Base-by-base conservation (phyloP, 2,113 vertebrate species). In the Pao palembangensis region DNA sequence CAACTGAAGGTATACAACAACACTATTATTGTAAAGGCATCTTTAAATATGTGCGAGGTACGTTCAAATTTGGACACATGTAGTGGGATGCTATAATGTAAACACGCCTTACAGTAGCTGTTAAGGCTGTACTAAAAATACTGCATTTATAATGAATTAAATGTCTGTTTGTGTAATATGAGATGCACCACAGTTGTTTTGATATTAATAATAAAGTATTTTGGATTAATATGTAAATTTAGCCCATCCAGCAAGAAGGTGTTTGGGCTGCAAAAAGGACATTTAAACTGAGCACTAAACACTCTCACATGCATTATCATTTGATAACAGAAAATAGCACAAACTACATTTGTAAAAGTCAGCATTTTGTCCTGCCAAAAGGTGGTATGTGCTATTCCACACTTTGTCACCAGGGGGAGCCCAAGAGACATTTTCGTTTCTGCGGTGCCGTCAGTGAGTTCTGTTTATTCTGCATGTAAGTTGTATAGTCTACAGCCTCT, bases 21-120 rank as follows among this genome's bases (percentile, higher is more conserved):
- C 65, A 67, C 7, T 43, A 20, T 73, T 64, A 60, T 57, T 78
- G 71, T 78, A 51, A 57, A 64, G 10, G 49, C 49, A 50, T 52
- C 44, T 48, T 63, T 41, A 59, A 25, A 53, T 41, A 3, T 38
- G 49, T 41, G 20, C 56, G 50, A 57, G 79, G 18, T 50, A 34
- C 15, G 64, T 13, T 31, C 44, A 50, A 23, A 64, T 63, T 31
- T 44, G 46, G 19, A 55, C 25, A 28, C 60, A 13, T 18, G 42
- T 8, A 42, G 11, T 16, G 34, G 1, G 18, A 18, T n/a, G 18
- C 43, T n/a, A 31, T 44, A 55, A 55, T 38, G 34, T 18, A 17
- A 61, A 56, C 49, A 15, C 44, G n/a, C 2, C 34, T 38, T 34
- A 49, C 13, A 13, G 23, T 8, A 38, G 19, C 34, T n/a, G 6